Conservation (phyloP, 2,888 invertebrate genomes). For the Phalera bucephala region DNA sequence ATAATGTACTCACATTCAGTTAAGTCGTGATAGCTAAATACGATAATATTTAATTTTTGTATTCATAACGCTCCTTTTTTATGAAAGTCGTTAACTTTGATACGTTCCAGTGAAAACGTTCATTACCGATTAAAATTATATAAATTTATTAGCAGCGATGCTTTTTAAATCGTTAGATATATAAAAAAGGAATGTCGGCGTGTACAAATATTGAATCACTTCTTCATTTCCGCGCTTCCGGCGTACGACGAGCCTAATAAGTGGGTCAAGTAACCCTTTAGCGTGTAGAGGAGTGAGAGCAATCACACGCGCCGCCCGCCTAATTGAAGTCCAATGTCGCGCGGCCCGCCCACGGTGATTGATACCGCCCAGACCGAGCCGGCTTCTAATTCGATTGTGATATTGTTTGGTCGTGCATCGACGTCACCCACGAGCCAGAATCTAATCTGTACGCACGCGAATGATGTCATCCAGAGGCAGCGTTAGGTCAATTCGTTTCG, state of each 20-base stretch:
- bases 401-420: constrained; percentile 67
- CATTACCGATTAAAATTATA: constrained; percentile 6
- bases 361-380: constrained; percentile 70
- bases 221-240: constrained; percentile 56
- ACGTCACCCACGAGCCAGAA: constrained; percentile 54
- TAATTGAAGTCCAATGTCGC: constrained; percentile 83
- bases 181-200: not conserved
- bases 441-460: constrained; percentile 49
- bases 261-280: constrained; percentile 81
- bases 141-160: constrained; percentile 6
- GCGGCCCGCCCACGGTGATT: constrained; percentile 78
- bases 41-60: constrained; percentile 35
- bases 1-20: constrained; percentile 36
- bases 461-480: constrained; percentile 55
- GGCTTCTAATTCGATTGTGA: constrained; percentile 76
- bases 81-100: constrained; percentile 14
- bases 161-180: constrained; percentile 6
- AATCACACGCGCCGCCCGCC: constrained; percentile 77
- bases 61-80: constrained; percentile 28
- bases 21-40: constrained; percentile 34
- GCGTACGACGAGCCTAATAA: constrained; percentile 65
- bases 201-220: constrained; percentile 51
- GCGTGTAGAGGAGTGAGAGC: constrained; percentile 70
- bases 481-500: constrained; percentile 45
- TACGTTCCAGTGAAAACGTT: constrained; percentile 7